Evolutionary conservation across 1,140 invertebrate genomes (phyloP), one percentile per base, ranked within the genome.

Genomic region (Riptortus pedestris): DNA sequence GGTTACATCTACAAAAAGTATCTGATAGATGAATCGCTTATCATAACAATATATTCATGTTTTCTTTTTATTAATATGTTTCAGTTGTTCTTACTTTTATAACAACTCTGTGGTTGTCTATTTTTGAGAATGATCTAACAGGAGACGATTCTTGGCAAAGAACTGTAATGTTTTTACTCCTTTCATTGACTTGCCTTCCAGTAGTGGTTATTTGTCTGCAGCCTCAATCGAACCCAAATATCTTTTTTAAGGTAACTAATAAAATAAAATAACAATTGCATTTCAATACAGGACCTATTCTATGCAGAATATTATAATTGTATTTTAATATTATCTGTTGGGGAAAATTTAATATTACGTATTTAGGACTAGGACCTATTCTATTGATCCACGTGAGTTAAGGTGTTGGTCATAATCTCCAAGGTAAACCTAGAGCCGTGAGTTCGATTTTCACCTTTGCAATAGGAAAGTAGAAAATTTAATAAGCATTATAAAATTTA

Each of bases 181-280:
- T 55, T 20, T 24, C 26, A 9, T 43, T 38, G 14, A 63, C 61
- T 18, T 48, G 59, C 26, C 57, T 66, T 0, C 57, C 61, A 29
- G 57, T 63, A 11, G 16, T 63, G 18, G 43, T 66, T 1, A 48
- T 66, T 16, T 16, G 61, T 51, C 28, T 66, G 1, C 65, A 66
- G 27, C 65, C 65, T 31, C 51, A 66, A 33, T 26, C 63, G 18
- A 14, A 11, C 20, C 65, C 65, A 18, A 51, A 43, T 22, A 14
- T 66, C 12, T 66, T 66, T 38, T 66, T 66, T 48, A 66, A 66
- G 65, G 65, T 66, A 62, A 2, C 0, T 61, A 61, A 22, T 24
- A 33, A 0, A 12, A 24, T 28, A 7, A 28, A 12, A 28, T 4
- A 12, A 24, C 2, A 9, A 11, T 4, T 57, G 11, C 2, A 7